These are phyloP conservation scores for Druon quercuslanigerum DNA, from an alignment of 1,140 invertebrate genomes.

Conservation along the genomic window DNA sequence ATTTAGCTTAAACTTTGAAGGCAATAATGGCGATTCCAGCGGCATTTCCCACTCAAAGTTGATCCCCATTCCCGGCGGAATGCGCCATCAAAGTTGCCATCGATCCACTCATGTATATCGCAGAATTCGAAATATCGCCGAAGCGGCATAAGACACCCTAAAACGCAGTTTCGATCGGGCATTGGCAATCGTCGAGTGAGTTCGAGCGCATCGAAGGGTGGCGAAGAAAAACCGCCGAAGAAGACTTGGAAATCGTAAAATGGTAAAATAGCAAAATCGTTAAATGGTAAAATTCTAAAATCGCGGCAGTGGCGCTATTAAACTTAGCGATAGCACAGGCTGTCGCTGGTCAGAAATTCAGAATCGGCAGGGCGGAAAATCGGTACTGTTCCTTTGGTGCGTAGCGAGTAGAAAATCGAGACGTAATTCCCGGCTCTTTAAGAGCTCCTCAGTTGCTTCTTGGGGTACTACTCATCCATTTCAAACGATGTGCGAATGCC, in stretches of 20 bases:
- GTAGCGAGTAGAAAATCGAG: constrained; percentile 52
- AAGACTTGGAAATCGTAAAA: constrained; percentile 51
- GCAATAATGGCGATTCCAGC: constrained; percentile 13
- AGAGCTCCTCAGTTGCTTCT: constrained; percentile 45
- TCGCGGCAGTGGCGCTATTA: constrained; percentile 50
- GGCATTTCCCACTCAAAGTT: constrained; percentile 16
- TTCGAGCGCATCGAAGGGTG: constrained; percentile 57
- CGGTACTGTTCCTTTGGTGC: constrained; percentile 49
- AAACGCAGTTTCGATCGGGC: constrained; percentile 42
- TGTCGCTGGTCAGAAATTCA: constrained; percentile 20
- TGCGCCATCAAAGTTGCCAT: constrained; percentile 12
- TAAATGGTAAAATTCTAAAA: constrained; percentile 4
- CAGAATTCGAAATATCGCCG: not conserved
- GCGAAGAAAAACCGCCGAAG: constrained; percentile 44
- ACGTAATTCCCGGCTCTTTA: constrained; percentile 47
- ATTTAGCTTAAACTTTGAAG: constrained; percentile 24
- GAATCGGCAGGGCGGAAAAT: constrained; percentile 57
- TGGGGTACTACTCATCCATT: constrained; percentile 50
- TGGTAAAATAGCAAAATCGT: no score
- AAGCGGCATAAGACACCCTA: constrained; percentile 11
- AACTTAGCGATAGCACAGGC: constrained; percentile 35
- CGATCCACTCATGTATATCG: not conserved
- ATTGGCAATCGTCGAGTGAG: constrained; percentile 52
- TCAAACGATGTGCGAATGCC: constrained; percentile 51
- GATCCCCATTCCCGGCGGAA: constrained; percentile 6